Percentiles rank a stretch among this genome's conserved stretches.
Evolutionary conservation across 1,140 invertebrate species (phyloP).

Genomic region (Drosophila obscura): DNA sequence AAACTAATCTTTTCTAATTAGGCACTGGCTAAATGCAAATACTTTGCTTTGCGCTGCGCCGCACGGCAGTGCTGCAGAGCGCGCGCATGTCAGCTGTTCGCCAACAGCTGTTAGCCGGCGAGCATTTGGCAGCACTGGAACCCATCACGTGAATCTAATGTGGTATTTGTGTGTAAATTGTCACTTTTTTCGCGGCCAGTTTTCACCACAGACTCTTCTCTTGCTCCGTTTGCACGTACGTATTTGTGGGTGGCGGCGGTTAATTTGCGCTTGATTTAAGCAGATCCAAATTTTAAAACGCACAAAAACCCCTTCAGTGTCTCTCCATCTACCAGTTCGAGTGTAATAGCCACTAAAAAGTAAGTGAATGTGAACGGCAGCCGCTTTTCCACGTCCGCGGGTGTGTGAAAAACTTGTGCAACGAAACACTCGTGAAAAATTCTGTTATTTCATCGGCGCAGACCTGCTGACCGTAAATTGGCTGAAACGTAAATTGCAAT

Average conservation of each 20-base stretch:
- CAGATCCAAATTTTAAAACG: slow-evolving; percentile 48
- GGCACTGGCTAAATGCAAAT: too few species aligned
- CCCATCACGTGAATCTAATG: slow-evolving; percentile 67
- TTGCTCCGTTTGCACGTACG: slow-evolving; percentile 28
- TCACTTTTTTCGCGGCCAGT: slow-evolving; percentile 64
- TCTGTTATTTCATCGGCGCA: slow-evolving; percentile 29
- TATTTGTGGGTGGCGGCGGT: slow-evolving; percentile 76
- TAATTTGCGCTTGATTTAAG: slow-evolving; percentile 63
- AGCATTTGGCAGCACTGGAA: slow-evolving; percentile 21
- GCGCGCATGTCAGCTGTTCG: slow-evolving; percentile 25
- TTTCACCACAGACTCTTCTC: slow-evolving; percentile 60
- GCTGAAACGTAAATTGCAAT: neutral
- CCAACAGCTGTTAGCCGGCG: neutral
- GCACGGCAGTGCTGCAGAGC: slow-evolving; percentile 46
- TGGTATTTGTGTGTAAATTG: slow-evolving; percentile 49
- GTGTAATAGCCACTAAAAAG: slow-evolving; percentile 48
- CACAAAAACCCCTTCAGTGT: slow-evolving; percentile 54
- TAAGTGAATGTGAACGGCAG: slow-evolving; percentile 48
- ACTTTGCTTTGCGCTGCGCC: slow-evolving; percentile 20
- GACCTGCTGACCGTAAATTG: slow-evolving; percentile 63
- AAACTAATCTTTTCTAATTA: slow-evolving; percentile 37
- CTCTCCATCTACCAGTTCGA: slow-evolving; percentile 40
- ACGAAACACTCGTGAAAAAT: slow-evolving; percentile 13
- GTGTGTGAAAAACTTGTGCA: slow-evolving; percentile 22
- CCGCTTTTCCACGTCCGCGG: slow-evolving; percentile 8